phyloP scores from a whole-genome alignment of 2,113 vertebrate species.

The Triplophysa dalaica region DNA sequence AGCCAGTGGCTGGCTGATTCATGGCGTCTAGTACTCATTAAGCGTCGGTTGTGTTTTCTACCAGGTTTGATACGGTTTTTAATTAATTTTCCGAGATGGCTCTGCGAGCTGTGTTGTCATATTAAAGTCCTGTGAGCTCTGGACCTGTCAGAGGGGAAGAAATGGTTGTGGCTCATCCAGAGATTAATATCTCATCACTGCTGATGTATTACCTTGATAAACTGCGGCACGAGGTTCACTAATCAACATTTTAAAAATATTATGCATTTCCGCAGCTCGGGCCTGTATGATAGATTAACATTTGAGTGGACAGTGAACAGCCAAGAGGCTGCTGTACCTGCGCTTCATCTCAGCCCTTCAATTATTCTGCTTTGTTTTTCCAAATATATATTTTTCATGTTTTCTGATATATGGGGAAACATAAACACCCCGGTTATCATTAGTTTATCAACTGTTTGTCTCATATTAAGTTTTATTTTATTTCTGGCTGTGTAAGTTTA shows the following conservation, averaged over 20 bases:
- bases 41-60: conserved; percentile 42
- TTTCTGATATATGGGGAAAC: too few relatives aligned
- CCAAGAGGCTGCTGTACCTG: conserved; percentile 19
- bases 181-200: conserved; percentile 48
- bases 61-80: conserved; percentile 46
- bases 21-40: conserved; percentile 39
- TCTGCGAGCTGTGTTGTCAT: conserved; percentile 44
- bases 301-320: conserved; percentile 31
- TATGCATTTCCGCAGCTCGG: conserved; percentile 35
- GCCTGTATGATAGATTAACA: conserved; percentile 25
- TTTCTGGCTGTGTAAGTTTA: too few relatives aligned
- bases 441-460: too few relatives aligned
- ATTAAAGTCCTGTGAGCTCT: conserved; percentile 44
- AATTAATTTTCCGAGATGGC: conserved; percentile 49
- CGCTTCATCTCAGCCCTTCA: conserved; percentile 19
- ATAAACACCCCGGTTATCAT: too few relatives aligned
- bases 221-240: conserved; percentile 43
- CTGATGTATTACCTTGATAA: conserved; percentile 53
- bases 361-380: conserved; percentile 1
- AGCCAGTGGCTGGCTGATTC: conserved; percentile 33
- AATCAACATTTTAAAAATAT: conserved; percentile 53
- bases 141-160: conserved; percentile 34
- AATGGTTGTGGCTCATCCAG: conserved; percentile 45
- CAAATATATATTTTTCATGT: too few relatives aligned
- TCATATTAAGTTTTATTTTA: too few relatives aligned